A percentile compares a stretch with the other conserved stretches of the same genome.
These are phyloP conservation scores for Zaprionus obscuricornis DNA, from an alignment of 2,888 invertebrate species.

Conservation along the genomic window DNA sequence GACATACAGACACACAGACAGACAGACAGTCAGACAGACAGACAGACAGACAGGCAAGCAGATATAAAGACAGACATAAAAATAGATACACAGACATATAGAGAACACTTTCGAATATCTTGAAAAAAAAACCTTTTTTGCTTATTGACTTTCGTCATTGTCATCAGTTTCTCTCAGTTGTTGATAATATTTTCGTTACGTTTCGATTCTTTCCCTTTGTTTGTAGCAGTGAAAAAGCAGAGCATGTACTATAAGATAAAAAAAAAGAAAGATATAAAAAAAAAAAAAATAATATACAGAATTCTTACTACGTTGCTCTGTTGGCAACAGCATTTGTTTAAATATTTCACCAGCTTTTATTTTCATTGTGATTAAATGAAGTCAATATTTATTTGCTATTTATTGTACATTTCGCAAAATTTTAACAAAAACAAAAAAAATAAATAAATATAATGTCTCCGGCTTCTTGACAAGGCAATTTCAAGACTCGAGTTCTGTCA, in stretches of 20 bases:
- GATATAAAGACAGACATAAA: no score
- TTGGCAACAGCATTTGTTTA: conserved; percentile 46
- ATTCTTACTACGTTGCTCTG: conserved; percentile 13
- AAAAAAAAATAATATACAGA: conserved; percentile 42
- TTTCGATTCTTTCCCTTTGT: not conserved
- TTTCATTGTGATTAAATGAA: conserved; percentile 26
- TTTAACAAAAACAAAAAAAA: no score
- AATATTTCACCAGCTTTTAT: conserved; percentile 47
- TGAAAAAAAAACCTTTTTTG: conserved; percentile 12
- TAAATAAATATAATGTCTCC: no score
- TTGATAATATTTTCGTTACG: not conserved
- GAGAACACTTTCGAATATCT: no score
- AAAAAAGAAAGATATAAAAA: not conserved
- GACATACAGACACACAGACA: no score
- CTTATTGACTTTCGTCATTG: conserved; percentile 30
- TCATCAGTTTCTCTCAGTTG: not conserved
- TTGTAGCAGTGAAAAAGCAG: not conserved
- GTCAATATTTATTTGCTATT: conserved; percentile 50
- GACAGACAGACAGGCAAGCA: no score
- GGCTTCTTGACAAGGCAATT: not conserved
- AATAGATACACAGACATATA: no score
- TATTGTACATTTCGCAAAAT: conserved; percentile 22
- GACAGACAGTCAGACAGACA: no score
- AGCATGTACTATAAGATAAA: no score
- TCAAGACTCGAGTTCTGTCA: conserved; percentile 2